Conservation (phyloP, 2,797 vertebrate species). For the Zenarchopterus dispar region DNA sequence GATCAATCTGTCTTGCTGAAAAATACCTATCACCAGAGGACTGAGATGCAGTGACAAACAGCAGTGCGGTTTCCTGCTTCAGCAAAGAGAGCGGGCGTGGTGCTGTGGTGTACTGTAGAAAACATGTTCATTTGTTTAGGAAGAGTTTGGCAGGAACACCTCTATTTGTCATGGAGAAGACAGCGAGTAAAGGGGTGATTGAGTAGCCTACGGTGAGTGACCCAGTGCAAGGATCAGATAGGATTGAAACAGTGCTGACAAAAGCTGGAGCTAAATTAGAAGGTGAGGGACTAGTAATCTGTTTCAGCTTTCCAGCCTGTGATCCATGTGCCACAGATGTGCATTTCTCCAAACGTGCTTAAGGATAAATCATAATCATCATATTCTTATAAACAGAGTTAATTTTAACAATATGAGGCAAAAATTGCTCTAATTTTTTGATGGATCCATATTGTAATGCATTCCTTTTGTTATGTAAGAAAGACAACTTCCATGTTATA, state of each 20-base stretch:
- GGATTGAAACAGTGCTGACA: conserved; percentile 31
- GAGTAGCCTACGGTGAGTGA: conserved; percentile 50
- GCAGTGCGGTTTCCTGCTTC: conserved; percentile 60
- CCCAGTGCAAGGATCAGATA: conserved; percentile 42
- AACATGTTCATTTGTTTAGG: conserved; percentile 67
- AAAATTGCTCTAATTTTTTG: no score
- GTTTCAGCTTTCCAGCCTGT: conserved; percentile 8
- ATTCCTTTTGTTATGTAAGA: no score
- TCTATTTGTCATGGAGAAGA: conserved; percentile 65
- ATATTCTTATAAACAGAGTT: no score
- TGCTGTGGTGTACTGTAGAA: conserved; percentile 22
- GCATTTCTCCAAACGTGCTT: neutral
- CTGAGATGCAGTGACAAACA: conserved; percentile 70
- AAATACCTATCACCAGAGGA: conserved; percentile 57
- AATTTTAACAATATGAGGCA: no score
- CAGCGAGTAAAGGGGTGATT: conserved; percentile 45
- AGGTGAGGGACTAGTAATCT: neutral
- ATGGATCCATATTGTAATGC: no score
- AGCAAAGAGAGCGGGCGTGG: conserved; percentile 51
- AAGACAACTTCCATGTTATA: no score
- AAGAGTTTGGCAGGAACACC: conserved; percentile 54
- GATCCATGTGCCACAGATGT: conserved; percentile 6
- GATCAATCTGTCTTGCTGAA: conserved; percentile 67
- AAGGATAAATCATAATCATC: no score
- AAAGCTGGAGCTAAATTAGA: conserved; percentile 32